A percentile compares a stretch with the other conserved stretches of the same genome.
Conservation (phyloP, 2,888 invertebrate species). For the Silvanus unidentatus region DNA sequence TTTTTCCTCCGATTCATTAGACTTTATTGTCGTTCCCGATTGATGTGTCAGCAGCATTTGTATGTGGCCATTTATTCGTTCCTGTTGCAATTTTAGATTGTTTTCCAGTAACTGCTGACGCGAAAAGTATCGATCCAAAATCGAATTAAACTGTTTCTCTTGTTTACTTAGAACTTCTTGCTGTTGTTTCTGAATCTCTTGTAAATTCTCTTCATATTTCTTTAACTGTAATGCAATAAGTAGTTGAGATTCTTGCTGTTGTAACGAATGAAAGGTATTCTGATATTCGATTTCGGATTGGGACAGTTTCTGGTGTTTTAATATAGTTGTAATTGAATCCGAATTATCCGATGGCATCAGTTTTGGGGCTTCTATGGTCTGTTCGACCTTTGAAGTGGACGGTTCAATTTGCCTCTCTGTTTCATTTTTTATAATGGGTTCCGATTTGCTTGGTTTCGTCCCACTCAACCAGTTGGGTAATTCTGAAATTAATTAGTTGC, state of each 20-base stretch:
- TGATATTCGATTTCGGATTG: slow-evolving; percentile 48
- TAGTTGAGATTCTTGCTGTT: slow-evolving; percentile 59
- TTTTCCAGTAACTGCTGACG: slow-evolving; percentile 55
- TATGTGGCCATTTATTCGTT: slow-evolving; percentile 56
- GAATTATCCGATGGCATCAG: not conserved
- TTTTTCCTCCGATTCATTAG: slow-evolving; percentile 35
- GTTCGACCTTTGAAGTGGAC: not conserved
- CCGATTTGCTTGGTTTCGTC: slow-evolving; percentile 8
- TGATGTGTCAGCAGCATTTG: slow-evolving; percentile 44
- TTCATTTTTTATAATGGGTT: slow-evolving; percentile 1
- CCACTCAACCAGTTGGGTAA: slow-evolving; percentile 39
- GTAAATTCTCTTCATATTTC: slow-evolving; percentile 57
- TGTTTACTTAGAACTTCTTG: slow-evolving; percentile 52
- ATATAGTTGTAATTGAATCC: slow-evolving; percentile 10
- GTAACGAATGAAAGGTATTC: slow-evolving; percentile 52
- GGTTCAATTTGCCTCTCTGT: slow-evolving; percentile 7
- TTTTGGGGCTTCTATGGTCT: not conserved
- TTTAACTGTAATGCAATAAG: slow-evolving; percentile 57
- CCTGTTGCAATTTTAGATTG: slow-evolving; percentile 55
- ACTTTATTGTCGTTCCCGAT: slow-evolving; percentile 24
- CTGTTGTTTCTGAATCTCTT: slow-evolving; percentile 53
- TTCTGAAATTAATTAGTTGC: slow-evolving; percentile 14
- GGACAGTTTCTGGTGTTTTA: slow-evolving; percentile 34
- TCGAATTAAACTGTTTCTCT: slow-evolving; percentile 50
- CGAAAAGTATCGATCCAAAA: slow-evolving; percentile 52